These are phyloP conservation scores for Plutella xylostella DNA, from an alignment of 2,888 invertebrate species.

Conservation along the genomic window DNA sequence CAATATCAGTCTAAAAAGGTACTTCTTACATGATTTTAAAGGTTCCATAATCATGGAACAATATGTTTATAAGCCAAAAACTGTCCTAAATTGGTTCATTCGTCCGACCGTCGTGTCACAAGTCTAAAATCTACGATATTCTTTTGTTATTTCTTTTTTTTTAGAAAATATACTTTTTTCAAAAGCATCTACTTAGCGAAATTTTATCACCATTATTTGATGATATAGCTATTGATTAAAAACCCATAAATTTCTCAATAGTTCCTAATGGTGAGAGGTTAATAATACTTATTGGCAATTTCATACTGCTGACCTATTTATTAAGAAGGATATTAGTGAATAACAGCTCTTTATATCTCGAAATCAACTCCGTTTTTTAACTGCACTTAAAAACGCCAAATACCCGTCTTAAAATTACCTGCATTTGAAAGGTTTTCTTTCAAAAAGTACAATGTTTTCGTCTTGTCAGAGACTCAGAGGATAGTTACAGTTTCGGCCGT, in stretches of 20 bases:
- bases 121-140: too few relatives aligned
- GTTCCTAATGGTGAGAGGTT: conserved; percentile 43
- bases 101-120: too few relatives aligned
- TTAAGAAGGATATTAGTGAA: conserved; percentile 35
- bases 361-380: conserved; percentile 48
- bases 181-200: too few relatives aligned
- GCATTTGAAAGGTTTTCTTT: conserved; percentile 50
- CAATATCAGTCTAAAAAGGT: too few relatives aligned
- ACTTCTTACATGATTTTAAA: too few relatives aligned
- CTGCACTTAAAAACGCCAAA: conserved; percentile 34
- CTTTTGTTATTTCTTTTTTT: too few relatives aligned
- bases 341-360: conserved; percentile 40
- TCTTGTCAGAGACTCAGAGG: conserved; percentile 55
- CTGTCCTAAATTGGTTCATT: too few relatives aligned
- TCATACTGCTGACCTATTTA: conserved; percentile 58
- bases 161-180: too few relatives aligned
- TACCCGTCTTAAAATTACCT: conserved; percentile 56
- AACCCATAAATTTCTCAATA: conserved; percentile 56
- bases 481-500: conserved; percentile 69
- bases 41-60: too few relatives aligned
- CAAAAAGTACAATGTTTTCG: conserved; percentile 42
- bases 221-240: conserved; percentile 43
- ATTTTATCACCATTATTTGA: too few relatives aligned
- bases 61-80: too few relatives aligned
- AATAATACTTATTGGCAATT: conserved; percentile 44